Evolutionary conservation across 2,888 invertebrate genomes (phyloP), one percentile per base, ranked within the genome.

Genomic region (Drosophila subsilvestris): DNA sequence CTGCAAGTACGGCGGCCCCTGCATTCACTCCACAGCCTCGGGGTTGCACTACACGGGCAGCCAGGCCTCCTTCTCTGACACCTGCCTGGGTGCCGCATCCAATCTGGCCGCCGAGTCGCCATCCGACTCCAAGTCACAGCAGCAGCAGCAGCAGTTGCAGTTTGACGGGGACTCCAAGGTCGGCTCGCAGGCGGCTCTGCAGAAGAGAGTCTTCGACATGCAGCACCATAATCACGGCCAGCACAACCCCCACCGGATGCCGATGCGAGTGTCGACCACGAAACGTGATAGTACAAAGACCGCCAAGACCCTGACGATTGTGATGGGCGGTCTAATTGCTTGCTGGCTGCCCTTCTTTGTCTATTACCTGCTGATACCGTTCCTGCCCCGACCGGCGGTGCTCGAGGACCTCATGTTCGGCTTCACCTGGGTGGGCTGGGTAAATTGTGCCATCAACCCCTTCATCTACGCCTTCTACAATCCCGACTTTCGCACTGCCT

Each of bases 391-490:
- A 44, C 92, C 93, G 42, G 94, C 94, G 73, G 94, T 95, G 0
- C 93, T 93, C 51, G 93, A 94, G 10, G 93, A 94, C 3, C 91
- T 97, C 42, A 96, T 96, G 95, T 94, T 95, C 49, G 94, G 96
- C 72, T 92, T 97, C 60, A 97, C 97, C 1, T 97, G 97, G 97
- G 93, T 97, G 47, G 97, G 97, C 0, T 97, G 97, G 97, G 95
- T 97, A 76, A 97, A 97, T 90, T 97, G 97, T 1, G 96, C 97
- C 4, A 96, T 97, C 69, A 97, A 97, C 92, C 97, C 97, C 0
- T 97, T 97, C 89, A 97, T 97, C 86, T 97, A 97, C 89, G 97
- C 97, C 14, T 97, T 97, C 90, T 97, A 97, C 92, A 97, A 97
- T 76, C 96, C 96, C 0, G 97, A 97, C 90, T 97, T 97, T 89